These are phyloP conservation scores for Lampropteryx suffumata DNA, from an alignment of 2,888 invertebrate species.

Conservation along the genomic window DNA sequence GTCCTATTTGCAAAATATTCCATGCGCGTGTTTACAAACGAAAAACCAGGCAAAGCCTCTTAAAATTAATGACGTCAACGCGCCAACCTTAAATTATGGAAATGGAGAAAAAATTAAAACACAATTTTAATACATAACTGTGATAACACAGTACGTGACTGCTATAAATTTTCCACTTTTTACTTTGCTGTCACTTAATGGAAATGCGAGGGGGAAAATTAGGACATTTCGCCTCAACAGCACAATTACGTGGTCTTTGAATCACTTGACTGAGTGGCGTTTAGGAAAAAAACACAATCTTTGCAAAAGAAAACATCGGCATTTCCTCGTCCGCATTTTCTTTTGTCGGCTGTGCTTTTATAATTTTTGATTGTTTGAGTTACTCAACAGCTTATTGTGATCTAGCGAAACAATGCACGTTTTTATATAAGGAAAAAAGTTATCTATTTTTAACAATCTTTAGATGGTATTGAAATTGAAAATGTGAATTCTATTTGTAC, in stretches of 20 bases:
- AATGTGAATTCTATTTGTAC: not conserved
- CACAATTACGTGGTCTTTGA: conserved; percentile 57
- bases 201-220: conserved; percentile 57
- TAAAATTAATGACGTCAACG: conserved; percentile 31
- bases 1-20: conserved; percentile 12
- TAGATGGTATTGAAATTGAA: not conserved
- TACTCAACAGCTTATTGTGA: conserved; percentile 24
- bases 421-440: conserved; percentile 22
- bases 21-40: conserved; percentile 17
- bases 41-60: conserved; percentile 23
- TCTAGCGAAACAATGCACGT: conserved; percentile 30
- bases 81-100: conserved; percentile 30
- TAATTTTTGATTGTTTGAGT: conserved; percentile 29
- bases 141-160: conserved; percentile 63
- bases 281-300: conserved; percentile 43
- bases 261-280: conserved; percentile 49
- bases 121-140: conserved; percentile 60
- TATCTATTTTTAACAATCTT: conserved; percentile 13
- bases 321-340: conserved; percentile 25
- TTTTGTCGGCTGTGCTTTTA: conserved; percentile 30
- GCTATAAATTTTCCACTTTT: conserved; percentile 60
- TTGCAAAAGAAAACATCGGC: conserved; percentile 34
- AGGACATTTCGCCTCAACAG: conserved; percentile 56
- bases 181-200: conserved; percentile 61
- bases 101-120: conserved; percentile 46